Conservation (phyloP, 1,140 invertebrate genomes). For the Dolichoris vasculosae region DNA sequence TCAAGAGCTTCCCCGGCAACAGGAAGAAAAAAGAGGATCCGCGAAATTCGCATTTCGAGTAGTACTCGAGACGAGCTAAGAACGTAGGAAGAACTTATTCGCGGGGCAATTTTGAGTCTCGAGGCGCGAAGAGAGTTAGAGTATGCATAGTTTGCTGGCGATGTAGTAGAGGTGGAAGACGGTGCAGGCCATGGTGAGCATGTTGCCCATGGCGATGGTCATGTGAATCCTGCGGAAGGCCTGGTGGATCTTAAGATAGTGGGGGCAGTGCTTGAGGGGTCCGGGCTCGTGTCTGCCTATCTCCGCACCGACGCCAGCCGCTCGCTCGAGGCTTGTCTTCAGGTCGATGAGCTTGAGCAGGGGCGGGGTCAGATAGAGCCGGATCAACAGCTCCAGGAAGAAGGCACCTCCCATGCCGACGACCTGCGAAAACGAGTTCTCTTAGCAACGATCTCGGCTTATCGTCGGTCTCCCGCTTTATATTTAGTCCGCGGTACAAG, state of each 20-base stretch:
- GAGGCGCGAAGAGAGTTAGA: conserved; percentile 47
- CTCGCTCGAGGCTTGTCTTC: conserved; percentile 81
- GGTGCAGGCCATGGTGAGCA: conserved; percentile 82
- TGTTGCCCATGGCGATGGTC: conserved; percentile 82
- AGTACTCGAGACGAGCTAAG: no score
- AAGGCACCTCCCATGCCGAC: conserved; percentile 80
- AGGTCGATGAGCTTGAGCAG: conserved; percentile 80
- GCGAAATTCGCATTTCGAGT: no score
- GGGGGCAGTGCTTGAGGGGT: conserved; percentile 80
- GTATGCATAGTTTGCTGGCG: conserved; percentile 76
- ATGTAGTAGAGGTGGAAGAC: conserved; percentile 82
- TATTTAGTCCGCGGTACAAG: no score
- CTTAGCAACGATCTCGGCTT: not conserved
- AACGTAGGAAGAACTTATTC: not conserved
- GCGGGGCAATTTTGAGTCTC: not conserved
- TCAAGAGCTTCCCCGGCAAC: no score
- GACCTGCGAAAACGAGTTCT: conserved; percentile 75
- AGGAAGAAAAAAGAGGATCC: no score
- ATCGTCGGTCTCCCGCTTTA: no score
- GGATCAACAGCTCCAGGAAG: conserved; percentile 80
- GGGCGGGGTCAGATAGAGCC: conserved; percentile 81
- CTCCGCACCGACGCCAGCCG: conserved; percentile 82
- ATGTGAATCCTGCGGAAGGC: conserved; percentile 82
- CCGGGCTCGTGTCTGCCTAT: conserved; percentile 81
- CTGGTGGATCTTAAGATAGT: conserved; percentile 81